Evolutionary conservation across 2,113 vertebrate genomes (phyloP), one percentile per base, ranked within the genome.

Genomic region (Myodes glareolus): DNA sequence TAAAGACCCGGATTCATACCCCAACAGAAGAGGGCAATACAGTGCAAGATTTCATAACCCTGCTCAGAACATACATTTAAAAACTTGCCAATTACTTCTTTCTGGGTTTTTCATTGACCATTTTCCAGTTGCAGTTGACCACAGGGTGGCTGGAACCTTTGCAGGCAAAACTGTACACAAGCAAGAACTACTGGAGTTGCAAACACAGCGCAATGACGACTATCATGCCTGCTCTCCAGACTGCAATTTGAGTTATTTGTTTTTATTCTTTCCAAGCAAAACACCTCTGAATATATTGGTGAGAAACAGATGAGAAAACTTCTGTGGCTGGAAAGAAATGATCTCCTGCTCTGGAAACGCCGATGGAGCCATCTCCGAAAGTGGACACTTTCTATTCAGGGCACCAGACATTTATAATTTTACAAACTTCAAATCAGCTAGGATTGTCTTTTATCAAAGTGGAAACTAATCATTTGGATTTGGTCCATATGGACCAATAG

Each of bases 391-490:
- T 90, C 12, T n/a, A 36, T 78, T 94, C 58, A 50, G 36, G 31
- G 23, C 72, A 42, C 42, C 47, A 75, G 29, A 23, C 42, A 17
- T 70, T 68, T 77, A 61, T 91, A 81, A 84, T 75, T 21, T 82
- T 63, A 75, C 45, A 87, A 80, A 93, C 14, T 14, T 94, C 87
- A 88, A 90, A 95, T 80, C 73, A 90, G 36, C 25, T 17, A 87
- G 91, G 36, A 50, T 33, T 67, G 63, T 87, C 93, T 96, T 98
- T 94, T 95, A 97, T 94, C 81, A 86, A 92, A 31, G 63, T 95
- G 81, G 95, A 88, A 91, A 97, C 89, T 97, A 98, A 97, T 96
- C 94, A 95, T 97, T 97, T 96, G 85, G 80, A 84, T 81, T 36
- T 6, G 21, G 92, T 97, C 45, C 93, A 50, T 47, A 33, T 78